Base-by-base conservation (phyloP, 2,888 invertebrate genomes). In the Drosophila merina region DNA sequence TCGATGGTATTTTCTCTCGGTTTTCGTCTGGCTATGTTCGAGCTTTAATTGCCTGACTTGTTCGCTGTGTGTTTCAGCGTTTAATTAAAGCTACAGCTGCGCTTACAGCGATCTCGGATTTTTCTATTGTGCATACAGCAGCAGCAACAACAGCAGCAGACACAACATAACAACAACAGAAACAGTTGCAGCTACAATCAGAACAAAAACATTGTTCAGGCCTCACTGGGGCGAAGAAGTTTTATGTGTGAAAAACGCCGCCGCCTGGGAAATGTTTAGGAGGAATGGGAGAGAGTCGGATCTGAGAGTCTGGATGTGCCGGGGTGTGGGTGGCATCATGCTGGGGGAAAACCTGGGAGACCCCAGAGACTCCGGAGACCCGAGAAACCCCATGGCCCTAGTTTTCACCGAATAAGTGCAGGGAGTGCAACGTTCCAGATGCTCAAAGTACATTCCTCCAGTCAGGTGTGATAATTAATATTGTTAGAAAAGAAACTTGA, bases 81-180 rank as follows among this genome's bases (percentile, higher is more conserved):
- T 81, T 83, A 86, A 83, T 83, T 86, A 83, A 83, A 86, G 75
- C 86, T 78, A 75, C 82, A 74, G 81, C 57, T 74, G 75, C 57
- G 66, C 49, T 70, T 59, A 57, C 62, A 71, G 52, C 51, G 26
- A 42, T 25, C 44, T 31, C 20, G 36, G 31, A 45, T 52, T 50
- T 67, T 56, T 52, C 57, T 38, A 62, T 62, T 62, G 60, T 62
- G 60, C 48, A 60, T 60, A 60, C 7, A 25, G 26, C 47, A 9
- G 30, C 38, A 12, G 31, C 55, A 14, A 3, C 25, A 71, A 57
- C 40, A 40, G 40, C 40, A 12, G 40, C 40, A 40, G 48, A 26
- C 50, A 40, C 25, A 58, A 58, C 54, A 57, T 28, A 38, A 54
- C 40, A 57, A 40, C 25, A 58, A 58, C 57, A 57, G 36, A 38